Percentiles rank a stretch among this genome's conserved stretches.
phyloP scores from a whole-genome alignment of 2,113 vertebrate species.

The Dermatemys mawii region DNA sequence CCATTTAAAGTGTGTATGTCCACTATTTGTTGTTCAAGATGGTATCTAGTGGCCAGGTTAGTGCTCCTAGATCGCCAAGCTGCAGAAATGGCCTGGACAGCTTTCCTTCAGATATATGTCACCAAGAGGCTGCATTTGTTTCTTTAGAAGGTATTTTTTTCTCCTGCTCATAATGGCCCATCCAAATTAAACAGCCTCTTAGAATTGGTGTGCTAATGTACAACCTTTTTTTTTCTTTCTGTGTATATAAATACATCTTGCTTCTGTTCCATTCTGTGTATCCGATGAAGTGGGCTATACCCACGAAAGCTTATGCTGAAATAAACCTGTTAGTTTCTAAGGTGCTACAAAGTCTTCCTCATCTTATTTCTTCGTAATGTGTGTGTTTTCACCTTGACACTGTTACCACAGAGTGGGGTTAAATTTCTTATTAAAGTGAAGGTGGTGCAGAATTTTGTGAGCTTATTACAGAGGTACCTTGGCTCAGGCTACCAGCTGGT shows the following conservation, averaged over 20 bases:
- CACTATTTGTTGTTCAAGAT: neutral
- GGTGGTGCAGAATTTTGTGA: neutral
- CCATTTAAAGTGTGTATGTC: neutral
- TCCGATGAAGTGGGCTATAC: too few species aligned
- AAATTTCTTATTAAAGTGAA: neutral
- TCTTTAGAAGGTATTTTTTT: too few species aligned
- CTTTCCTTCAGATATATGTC: neutral
- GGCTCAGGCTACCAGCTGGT: rapidly evolving
- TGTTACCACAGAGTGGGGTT: rapidly evolving
- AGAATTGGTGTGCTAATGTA: too few species aligned
- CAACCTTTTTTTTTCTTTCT: too few species aligned
- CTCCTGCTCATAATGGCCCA: too few species aligned
- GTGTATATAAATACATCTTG: too few species aligned
- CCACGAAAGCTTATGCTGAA: too few species aligned
- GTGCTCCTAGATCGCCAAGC: neutral
- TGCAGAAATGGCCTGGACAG: neutral
- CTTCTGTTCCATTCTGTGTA: too few species aligned
- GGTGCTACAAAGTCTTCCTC: too few species aligned
- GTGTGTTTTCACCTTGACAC: neutral
- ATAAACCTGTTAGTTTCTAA: too few species aligned
- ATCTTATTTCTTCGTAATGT: too few species aligned
- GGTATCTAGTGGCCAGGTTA: neutral
- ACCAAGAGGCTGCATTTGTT: rapidly evolving
- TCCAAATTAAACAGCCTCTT: too few species aligned
- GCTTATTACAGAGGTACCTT: rapidly evolving